A percentile compares a stretch with the other conserved stretches of the same genome.
Conservation (phyloP, 1,140 invertebrate genomes). For the Asbolus verrucosus region DNA sequence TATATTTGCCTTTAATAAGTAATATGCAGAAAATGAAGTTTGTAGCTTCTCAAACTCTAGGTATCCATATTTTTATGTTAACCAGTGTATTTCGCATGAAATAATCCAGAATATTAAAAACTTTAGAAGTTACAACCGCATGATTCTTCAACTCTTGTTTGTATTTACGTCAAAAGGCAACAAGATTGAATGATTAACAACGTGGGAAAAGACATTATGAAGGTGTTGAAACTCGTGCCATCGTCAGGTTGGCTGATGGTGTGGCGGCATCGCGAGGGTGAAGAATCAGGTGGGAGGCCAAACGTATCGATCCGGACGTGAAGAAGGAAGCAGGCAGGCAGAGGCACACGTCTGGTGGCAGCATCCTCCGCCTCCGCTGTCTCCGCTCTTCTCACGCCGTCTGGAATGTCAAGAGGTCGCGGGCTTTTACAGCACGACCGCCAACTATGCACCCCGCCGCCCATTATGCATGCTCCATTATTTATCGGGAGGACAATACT, state of each 20-base stretch:
- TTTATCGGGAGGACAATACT: slow-evolving; percentile 28
- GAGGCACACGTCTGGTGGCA: slow-evolving; percentile 35
- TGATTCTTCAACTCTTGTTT: too few species aligned
- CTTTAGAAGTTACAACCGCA: too few species aligned
- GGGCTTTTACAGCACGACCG: slow-evolving; percentile 43
- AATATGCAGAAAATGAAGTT: too few species aligned
- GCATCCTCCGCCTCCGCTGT: slow-evolving; percentile 6
- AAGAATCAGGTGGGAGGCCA: slow-evolving; percentile 21
- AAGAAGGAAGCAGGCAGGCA: slow-evolving; percentile 15
- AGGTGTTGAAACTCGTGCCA: background rate
- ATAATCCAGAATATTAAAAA: too few species aligned
- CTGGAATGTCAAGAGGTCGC: slow-evolving; percentile 46
- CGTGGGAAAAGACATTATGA: too few species aligned
- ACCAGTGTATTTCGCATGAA: too few species aligned
- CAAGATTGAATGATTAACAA: background rate
- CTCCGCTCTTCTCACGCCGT: slow-evolving; percentile 20
- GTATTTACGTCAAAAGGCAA: too few species aligned
- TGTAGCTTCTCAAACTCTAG: too few species aligned
- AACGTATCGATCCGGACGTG: slow-evolving; percentile 36
- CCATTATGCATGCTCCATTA: slow-evolving; percentile 46
- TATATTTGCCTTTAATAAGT: too few species aligned
- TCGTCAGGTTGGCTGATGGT: background rate
- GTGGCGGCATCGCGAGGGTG: background rate
- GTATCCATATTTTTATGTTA: too few species aligned
- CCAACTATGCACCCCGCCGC: slow-evolving; percentile 21